phyloP scores from a whole-genome alignment of 2,797 vertebrate species.

The Megaceryle alcyon region DNA sequence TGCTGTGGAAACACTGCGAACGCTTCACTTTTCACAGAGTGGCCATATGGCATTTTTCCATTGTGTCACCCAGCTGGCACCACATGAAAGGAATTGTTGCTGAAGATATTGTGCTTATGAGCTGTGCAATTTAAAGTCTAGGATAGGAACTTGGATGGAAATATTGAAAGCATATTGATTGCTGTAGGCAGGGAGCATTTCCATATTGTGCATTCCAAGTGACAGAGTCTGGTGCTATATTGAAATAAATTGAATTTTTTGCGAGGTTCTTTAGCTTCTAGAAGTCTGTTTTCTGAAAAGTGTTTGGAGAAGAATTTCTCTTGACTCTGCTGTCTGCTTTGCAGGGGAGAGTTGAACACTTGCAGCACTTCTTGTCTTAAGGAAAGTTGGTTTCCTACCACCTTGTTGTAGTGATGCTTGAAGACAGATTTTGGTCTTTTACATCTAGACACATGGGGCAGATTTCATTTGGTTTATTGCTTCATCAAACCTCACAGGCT shows the following conservation, averaged over 20 bases:
- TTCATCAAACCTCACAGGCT: not conserved
- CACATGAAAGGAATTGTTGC: slow-evolving; percentile 44
- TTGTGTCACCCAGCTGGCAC: slow-evolving; percentile 65
- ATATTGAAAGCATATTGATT: slow-evolving; percentile 57
- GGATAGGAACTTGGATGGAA: slow-evolving; percentile 29
- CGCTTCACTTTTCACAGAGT: slow-evolving; percentile 22
- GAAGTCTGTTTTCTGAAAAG: not conserved
- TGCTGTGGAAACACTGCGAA: slow-evolving; percentile 39
- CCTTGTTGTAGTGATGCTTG: not conserved
- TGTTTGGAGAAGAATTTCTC: not conserved
- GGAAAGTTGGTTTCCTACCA: not conserved
- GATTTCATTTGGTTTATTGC: not conserved
- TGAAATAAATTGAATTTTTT: not conserved
- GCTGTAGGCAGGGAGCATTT: slow-evolving; percentile 32
- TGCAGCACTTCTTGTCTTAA: not conserved
- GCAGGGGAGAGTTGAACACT: not conserved
- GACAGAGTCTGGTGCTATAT: slow-evolving; percentile 5
- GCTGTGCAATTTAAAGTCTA: slow-evolving; percentile 38
- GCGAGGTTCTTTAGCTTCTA: slow-evolving; percentile 2
- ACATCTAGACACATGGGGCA: not conserved
- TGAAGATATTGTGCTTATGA: slow-evolving; percentile 53
- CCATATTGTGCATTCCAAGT: slow-evolving; percentile 22
- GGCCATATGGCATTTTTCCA: slow-evolving; percentile 65
- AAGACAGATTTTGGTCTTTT: not conserved
- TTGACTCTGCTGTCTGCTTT: not conserved